These are phyloP conservation scores for Colinus virginianus DNA, from an alignment of 2,113 vertebrate species.

Conservation along the genomic window DNA sequence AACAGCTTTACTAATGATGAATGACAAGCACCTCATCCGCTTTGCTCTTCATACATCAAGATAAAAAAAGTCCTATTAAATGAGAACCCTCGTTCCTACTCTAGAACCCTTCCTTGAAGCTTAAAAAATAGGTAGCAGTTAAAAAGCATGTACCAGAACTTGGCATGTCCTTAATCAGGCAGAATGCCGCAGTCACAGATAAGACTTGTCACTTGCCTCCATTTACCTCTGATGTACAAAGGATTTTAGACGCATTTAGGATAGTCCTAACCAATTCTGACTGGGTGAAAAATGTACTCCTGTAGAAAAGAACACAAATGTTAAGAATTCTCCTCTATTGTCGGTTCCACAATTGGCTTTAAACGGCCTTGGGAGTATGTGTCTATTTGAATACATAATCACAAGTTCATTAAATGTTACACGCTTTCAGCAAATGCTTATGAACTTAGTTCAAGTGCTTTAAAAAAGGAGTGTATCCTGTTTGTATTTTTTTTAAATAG, in stretches of 20 bases:
- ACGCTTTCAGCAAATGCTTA: not conserved
- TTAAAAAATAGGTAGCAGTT: not conserved
- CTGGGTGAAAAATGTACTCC: not conserved
- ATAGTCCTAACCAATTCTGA: not conserved
- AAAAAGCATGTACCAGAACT: not conserved
- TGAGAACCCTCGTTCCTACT: not conserved
- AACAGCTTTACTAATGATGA: not conserved
- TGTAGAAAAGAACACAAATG: not conserved
- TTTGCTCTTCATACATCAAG: not conserved
- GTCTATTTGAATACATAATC: not conserved
- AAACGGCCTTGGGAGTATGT: constrained; percentile 29
- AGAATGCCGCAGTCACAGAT: not conserved
- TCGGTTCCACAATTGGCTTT: constrained; percentile 21
- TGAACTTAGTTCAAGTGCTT: not conserved
- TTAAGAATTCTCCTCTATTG: constrained; percentile 41
- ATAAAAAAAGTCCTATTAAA: not conserved
- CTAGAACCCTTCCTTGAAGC: not conserved
- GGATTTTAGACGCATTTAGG: constrained; percentile 1
- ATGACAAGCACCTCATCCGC: not conserved
- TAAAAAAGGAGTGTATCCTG: not conserved
- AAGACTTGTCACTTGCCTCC: constrained; percentile 7
- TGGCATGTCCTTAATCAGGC: not conserved
- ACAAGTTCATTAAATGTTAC: constrained; percentile 2
- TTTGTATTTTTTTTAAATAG: constrained; percentile 68
- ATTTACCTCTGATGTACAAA: not conserved